These are phyloP conservation scores for Trichonephila clavipes DNA, from an alignment of 1,140 invertebrate species.

Conservation along the genomic window DNA sequence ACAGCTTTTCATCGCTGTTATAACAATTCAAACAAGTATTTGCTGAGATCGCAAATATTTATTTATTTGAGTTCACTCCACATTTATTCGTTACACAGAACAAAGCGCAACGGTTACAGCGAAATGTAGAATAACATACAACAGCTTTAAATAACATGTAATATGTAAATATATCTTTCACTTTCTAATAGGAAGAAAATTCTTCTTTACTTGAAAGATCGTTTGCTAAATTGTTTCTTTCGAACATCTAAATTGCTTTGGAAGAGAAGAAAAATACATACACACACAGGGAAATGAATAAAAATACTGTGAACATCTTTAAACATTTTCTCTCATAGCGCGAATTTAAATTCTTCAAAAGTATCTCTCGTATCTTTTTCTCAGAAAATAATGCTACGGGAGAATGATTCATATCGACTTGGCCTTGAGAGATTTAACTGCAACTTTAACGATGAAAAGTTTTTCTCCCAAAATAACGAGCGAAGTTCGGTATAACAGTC, in stretches of 20 bases:
- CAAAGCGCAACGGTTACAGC: no score
- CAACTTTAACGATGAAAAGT: constrained; percentile 48
- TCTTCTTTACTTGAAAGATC: not conserved
- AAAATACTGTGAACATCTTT: not conserved
- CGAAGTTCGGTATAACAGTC: not conserved
- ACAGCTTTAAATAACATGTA: no score
- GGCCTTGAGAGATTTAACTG: constrained; percentile 11
- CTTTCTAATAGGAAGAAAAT: not conserved
- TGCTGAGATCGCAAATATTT: no score
- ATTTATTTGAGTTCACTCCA: no score
- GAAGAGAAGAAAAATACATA: not conserved
- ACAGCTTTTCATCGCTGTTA: no score
- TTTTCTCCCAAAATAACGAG: constrained; percentile 27
- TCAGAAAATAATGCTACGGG: not conserved
- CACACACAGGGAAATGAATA: not conserved
- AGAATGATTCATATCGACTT: not conserved
- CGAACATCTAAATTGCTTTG: not conserved
- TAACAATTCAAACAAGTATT: no score
- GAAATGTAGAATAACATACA: no score
- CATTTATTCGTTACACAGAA: no score
- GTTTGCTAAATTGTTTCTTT: not conserved
- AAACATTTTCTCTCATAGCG: not conserved
- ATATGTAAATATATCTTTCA: not conserved
- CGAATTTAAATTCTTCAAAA: not conserved
- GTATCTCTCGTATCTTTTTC: not conserved